Evolutionary conservation across 2,113 vertebrate species (phyloP), one percentile per base, ranked within the genome.

Genomic region (Rhinopithecus roxellana): DNA sequence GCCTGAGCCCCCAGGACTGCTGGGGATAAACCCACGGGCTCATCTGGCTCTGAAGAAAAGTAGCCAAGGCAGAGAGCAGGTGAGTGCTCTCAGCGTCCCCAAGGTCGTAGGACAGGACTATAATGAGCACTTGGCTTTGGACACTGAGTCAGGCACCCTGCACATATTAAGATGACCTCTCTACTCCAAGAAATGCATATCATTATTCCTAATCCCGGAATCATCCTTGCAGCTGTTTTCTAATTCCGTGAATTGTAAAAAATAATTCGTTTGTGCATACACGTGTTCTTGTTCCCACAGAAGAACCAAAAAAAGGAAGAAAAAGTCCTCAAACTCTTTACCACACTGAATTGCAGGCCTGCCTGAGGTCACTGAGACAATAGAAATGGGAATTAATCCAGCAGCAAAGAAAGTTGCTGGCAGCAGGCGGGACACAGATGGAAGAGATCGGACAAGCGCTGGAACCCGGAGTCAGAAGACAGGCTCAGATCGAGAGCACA

Each of bases 341-440:
- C 6, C 2, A 9, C 12, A 10, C 79, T 80, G 3, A 89, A 48
- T 1, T 14, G 38, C 64, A 64, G 35, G 52, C 74, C 59, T 45
- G 8, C 35, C 48, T 77, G 70, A 67, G 82, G 48, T 80, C 79
- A 35, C 23, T 4, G 23, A 75, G 25, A 81, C 32, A 1, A 48
- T 88, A 90, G 70, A 85, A 83, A 13, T 20, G 35, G 70, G 85
- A 94, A 50, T 0, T 0, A 14, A 70, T 32, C 18, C 0, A 1
- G 83, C 6, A 5, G 30, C 0, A 0, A 89, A 94, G 69, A 25
- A 72, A 90, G 30, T 4, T 16, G 27, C 3, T 61, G 43, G 16
- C 84, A 89, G 80, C 25, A 95, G 14, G 45, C 45, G 16, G n/a
- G 90, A 89, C 79, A 74, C 86, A 95, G 70, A 59, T 96, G 92